Evolutionary conservation across 2,888 invertebrate species (phyloP), one percentile per base, ranked within the genome.

Genomic region (Campoplex capitator): DNA sequence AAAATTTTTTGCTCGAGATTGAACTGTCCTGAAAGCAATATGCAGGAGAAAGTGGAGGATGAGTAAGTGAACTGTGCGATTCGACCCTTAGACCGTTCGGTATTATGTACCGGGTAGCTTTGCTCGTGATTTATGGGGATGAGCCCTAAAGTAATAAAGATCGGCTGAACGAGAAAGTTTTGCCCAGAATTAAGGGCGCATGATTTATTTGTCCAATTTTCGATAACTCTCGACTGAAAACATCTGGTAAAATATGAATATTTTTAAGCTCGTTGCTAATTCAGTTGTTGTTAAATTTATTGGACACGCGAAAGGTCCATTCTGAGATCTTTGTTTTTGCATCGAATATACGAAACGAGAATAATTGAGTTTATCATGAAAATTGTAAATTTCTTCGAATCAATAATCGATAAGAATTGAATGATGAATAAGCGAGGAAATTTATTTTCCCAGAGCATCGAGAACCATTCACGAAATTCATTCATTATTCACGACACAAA

Each of bases 91-190:
- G 32, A n/a, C 9, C 2, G 28, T 58, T 58, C 8, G 58, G 58
- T 58, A 28, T 58, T 28, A 23, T 9, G 56, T 56, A 62, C 58
- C 58, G 28, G 16, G 32, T 2, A 62, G 58, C 58, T 62, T 62
- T 32, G 58, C 13, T 32, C 3, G 23, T 62, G 58, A 62, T 62
- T 62, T 62, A 62, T 62, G 58, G 32, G 58, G 58, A 62, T 62
- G 58, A 62, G 32, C 58, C 58, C 32, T 28, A 28, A 0, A 32
- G 58, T 32, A 62, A 62, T 62, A 62, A 62, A 62, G 58, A 32
- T 32, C 3, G 58, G 58, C 58, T 58, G 4, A 62, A 62, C 58
- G 58, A 16, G 32, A 62, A 62, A 62, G 58, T 62, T 62, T 62
- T 32, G 58, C 32, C 32, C 13, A 32, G 32, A 28, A 62, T 62